Conservation (phyloP, 2,113 vertebrate genomes). For the Rhea pennata region DNA sequence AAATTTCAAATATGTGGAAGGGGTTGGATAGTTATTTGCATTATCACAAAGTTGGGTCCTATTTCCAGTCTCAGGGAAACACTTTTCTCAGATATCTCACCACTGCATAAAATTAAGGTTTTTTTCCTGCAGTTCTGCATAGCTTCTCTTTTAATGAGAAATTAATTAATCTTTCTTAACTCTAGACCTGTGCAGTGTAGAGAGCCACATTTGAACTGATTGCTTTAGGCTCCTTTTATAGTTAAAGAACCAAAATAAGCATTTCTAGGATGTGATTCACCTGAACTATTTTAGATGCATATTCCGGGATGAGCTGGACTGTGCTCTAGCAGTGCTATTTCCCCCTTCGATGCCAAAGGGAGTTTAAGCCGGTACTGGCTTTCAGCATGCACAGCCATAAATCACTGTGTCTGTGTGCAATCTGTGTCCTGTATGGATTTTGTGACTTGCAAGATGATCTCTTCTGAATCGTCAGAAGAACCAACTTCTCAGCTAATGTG, state of each 20-base stretch:
- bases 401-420: background rate
- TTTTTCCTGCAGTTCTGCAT: background rate
- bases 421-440: background rate
- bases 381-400: background rate
- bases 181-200: background rate
- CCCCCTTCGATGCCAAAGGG: background rate
- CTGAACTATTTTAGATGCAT: background rate
- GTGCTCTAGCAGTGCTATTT: background rate
- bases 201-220: background rate
- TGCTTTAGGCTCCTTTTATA: conserved; percentile 9
- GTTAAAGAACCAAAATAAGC: background rate
- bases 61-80: background rate
- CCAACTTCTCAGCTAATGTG: rapidly evolving
- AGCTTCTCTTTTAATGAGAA: background rate
- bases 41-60: background rate
- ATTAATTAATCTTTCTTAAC: background rate
- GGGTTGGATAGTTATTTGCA: background rate
- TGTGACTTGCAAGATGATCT: background rate
- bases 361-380: background rate
- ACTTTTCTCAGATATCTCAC: background rate
- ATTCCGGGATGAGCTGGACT: background rate
- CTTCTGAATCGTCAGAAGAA: background rate
- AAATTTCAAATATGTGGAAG: background rate
- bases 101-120: background rate
- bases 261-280: conserved; percentile 40